Base-by-base conservation (phyloP, 2,797 vertebrate genomes). In the Neosalanx taihuensis region DNA sequence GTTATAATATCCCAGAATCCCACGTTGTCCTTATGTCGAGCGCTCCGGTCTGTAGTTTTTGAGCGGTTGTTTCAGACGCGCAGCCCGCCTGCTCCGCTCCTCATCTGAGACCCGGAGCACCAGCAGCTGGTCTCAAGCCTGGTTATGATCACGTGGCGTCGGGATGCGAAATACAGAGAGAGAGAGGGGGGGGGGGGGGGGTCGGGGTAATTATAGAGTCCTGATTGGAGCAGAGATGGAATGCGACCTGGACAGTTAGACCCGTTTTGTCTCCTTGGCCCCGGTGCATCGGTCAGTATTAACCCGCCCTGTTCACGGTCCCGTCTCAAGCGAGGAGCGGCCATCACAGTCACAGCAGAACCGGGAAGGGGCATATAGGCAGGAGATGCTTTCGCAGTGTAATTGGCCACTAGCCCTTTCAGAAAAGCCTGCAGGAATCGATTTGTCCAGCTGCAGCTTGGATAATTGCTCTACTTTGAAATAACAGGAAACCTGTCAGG, bases 381-480 rank as follows among this genome's bases (percentile, higher is more conserved):
- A 26, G 64, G 67, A 69, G 79, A 78, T 71, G 71, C 76, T 29
- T 70, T 68, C 69, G 75, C 70, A 85, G 73, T 72, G 78, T 88
- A 90, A 91, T 89, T 87, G 87, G 85, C 86, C 83, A 57, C 76
- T 64, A 79, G 84, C 85, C 85, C 83, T 85, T 91, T 84, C 77
- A 46, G 78, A 88, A 74, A 83, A 86, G 81, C 80, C 83, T 88
- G 74, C 73, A 87, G 72, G 78, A 90, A 91, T 90, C 85, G 82
- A 90, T 91, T 84, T 49, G 79, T 86, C 81, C 80, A 76, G 79
- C 80, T 80, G 64, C 75, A 84, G 78, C 80, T 72, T 72, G 73
- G 79, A 87, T 89, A 90, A 89, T 89, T 90, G 87, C 79, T 75
- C 79, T 31, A 76, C 78, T 90, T 85, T 90, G 78, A 89, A 88